Evolutionary conservation across 2,888 invertebrate species (phyloP).

Genomic region (Microdon myrmicae): DNA sequence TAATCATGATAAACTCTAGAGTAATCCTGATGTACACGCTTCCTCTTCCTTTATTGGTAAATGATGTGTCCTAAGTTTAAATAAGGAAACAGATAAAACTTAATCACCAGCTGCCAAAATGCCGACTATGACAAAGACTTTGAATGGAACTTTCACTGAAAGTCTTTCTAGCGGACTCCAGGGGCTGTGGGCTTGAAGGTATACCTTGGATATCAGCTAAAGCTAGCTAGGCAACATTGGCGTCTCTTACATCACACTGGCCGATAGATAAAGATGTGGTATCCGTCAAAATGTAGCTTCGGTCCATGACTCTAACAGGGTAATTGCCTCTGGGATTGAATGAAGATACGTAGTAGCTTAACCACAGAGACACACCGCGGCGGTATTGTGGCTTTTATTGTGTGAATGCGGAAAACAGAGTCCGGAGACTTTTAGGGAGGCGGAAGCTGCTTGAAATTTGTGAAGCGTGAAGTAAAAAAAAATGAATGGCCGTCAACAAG

Average conservation of each 20-base stretch:
- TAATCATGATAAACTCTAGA: too few species aligned
- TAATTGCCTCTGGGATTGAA: too few species aligned
- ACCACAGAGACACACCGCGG: too few species aligned
- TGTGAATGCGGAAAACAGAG: constrained; percentile 12
- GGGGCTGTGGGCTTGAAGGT: not conserved
- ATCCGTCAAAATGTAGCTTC: constrained; percentile 8
- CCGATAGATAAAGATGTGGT: not conserved
- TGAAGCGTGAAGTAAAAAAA: not conserved
- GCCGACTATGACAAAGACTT: constrained; percentile 6
- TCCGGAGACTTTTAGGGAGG: not conserved
- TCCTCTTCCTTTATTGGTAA: constrained; percentile 2
- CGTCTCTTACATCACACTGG: constrained; percentile 21
- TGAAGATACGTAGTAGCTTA: too few species aligned
- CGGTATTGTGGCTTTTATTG: not conserved
- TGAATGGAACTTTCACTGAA: constrained; percentile 21
- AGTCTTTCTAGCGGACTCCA: constrained; percentile 12
- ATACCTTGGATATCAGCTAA: not conserved
- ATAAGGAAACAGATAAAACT: constrained; percentile 7
- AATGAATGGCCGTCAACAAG: not conserved
- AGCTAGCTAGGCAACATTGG: constrained; percentile 10
- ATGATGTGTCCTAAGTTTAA: too few species aligned
- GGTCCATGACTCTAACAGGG: constrained; percentile 9
- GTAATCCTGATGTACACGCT: too few species aligned
- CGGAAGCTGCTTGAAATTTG: not conserved
- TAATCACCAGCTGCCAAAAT: constrained; percentile 14